A percentile compares a stretch with the other conserved stretches of the same genome.
These are phyloP conservation scores for Zaprionus bogoriensis DNA, from an alignment of 2,888 invertebrate genomes.

Conservation along the genomic window DNA sequence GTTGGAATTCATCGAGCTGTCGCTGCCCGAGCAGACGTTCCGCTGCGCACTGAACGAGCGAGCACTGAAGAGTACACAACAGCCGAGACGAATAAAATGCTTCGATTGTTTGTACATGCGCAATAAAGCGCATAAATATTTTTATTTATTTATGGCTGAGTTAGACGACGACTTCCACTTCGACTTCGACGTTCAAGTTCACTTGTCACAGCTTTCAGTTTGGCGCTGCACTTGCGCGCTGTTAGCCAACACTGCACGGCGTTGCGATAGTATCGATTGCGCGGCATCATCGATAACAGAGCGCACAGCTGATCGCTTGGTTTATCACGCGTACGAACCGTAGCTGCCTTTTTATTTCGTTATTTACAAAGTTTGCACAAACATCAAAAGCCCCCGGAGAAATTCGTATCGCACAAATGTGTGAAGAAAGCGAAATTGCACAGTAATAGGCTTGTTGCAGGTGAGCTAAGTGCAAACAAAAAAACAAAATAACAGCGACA, in stretches of 20 bases:
- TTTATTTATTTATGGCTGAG: too few species aligned
- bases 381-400: constrained; percentile 16
- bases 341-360: constrained; percentile 32
- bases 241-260: constrained; percentile 26
- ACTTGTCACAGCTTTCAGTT: not conserved
- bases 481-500: not conserved
- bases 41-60: constrained; percentile 27
- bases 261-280: constrained; percentile 27
- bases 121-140: not conserved
- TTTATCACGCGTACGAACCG: constrained; percentile 49
- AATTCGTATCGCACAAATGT: constrained; percentile 57
- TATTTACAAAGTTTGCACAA: constrained; percentile 60
- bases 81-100: constrained; percentile 15
- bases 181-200: not conserved
- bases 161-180: too few species aligned
- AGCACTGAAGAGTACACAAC: not conserved
- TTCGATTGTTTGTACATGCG: constrained; percentile 4
- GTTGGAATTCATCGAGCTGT: not conserved
- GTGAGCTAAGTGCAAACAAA: constrained; percentile 15
- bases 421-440: constrained; percentile 35
- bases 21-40: not conserved
- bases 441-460: constrained; percentile 42
- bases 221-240: constrained; percentile 16
- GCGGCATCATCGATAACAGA: constrained; percentile 30
- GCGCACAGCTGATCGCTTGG: constrained; percentile 41